A percentile compares a stretch with the other conserved stretches of the same genome.
phyloP scores from a whole-genome alignment of 2,797 vertebrate genomes.

The Labeo calbasu region DNA sequence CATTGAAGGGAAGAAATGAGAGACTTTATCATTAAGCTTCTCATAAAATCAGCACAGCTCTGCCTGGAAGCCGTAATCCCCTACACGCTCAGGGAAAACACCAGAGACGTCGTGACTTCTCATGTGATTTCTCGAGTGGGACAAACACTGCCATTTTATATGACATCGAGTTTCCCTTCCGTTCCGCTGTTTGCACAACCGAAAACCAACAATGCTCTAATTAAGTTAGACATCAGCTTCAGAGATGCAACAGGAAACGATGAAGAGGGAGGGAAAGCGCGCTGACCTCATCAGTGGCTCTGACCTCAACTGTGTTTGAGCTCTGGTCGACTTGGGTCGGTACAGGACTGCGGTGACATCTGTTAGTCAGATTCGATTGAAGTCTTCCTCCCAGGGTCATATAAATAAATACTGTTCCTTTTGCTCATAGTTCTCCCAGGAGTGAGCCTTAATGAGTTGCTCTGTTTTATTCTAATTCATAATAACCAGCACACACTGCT shows the following conservation, averaged over 20 bases:
- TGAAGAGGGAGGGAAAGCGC: background rate
- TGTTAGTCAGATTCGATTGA: conserved; percentile 25
- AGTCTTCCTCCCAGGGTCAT: conserved; percentile 25
- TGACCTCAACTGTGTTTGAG: background rate
- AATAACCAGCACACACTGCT: conserved; percentile 46
- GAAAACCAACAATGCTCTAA: conserved; percentile 53
- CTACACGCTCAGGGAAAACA: conserved; percentile 30
- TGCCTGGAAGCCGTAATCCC: conserved; percentile 26
- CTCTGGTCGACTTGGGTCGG: conserved; percentile 1
- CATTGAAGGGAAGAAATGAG: conserved; percentile 39
- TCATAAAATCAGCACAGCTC: conserved; percentile 22
- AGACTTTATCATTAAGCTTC: conserved; percentile 49
- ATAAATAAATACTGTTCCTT: conserved; percentile 45
- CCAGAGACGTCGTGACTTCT: conserved; percentile 8
- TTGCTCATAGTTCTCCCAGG: conserved; percentile 40
- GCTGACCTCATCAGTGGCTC: conserved; percentile 29
- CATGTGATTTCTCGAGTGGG: conserved; percentile 35
- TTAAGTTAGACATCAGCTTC: conserved; percentile 57
- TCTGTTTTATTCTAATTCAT: conserved; percentile 52
- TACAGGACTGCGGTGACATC: conserved; percentile 2
- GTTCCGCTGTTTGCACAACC: conserved; percentile 53
- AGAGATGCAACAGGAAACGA: conserved; percentile 31
- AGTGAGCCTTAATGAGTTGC: conserved; percentile 58
- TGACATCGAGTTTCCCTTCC: conserved; percentile 34
- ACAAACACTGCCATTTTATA: conserved; percentile 44